Evolutionary conservation across 2,888 invertebrate species (phyloP), one percentile per base, ranked within the genome.

Genomic region (Rambutsinella grinnellia): DNA sequence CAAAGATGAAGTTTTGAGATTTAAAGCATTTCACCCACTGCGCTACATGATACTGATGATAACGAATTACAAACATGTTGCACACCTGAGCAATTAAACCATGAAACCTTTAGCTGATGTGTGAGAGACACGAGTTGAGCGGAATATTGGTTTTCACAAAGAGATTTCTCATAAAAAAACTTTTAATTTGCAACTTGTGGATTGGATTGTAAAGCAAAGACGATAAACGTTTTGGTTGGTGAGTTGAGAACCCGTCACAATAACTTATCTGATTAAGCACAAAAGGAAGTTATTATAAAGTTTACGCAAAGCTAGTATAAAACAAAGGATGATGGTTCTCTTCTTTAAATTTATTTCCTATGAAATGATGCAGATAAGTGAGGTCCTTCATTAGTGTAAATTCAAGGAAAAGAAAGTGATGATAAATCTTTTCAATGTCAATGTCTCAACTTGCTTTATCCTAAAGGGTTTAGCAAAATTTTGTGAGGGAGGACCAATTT

Each of bases 71-170:
- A 56, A 65, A 65, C 21, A 65, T 46, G 23, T 44, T 46, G 56
- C 62, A 28, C 70, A 70, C 70, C 70, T 70, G 62, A 69, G 46
- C 69, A 69, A 53, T 70, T 62, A 62, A 70, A 70, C 56, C 69
- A 69, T 61, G 54, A 69, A 61, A 54, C 58, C n/a, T n/a, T n/a
- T n/a, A n/a, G n/a, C n/a, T n/a, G n/a, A n/a, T n/a, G n/a, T n/a
- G n/a, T n/a, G n/a, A n/a, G n/a, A n/a, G n/a, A n/a, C n/a, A n/a
- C n/a, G n/a, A n/a, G n/a, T n/a, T n/a, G n/a, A n/a, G n/a, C n/a
- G n/a, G n/a, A n/a, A n/a, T n/a, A n/a, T n/a, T n/a, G n/a, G n/a
- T n/a, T n/a, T n/a, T n/a, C n/a, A n/a, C n/a, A n/a, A n/a, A n/a
- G n/a, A n/a, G n/a, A n/a, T n/a, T n/a, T n/a, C n/a, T n/a, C n/a